Base-by-base conservation (phyloP, 2,797 vertebrate genomes). In the Clarias platycephalus region DNA sequence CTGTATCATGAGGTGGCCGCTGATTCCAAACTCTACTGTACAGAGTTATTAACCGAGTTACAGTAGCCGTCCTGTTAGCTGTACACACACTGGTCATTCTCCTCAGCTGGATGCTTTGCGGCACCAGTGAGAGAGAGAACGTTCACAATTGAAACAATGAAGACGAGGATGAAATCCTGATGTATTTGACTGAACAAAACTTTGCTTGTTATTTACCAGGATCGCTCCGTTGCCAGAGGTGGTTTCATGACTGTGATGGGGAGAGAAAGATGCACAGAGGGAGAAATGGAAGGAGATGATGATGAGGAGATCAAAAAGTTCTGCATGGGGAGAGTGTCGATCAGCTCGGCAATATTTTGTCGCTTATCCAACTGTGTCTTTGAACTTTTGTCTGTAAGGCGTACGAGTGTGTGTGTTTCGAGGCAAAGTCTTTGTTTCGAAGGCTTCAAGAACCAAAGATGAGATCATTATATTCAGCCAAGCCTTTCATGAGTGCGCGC, bases 361-460 rank as follows among this genome's bases (percentile, higher is more conserved):
- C 34, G 12, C 64, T 70, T 40, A 16, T 22, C 31, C 18, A 28
- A 22, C 5, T 26, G 44, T 4, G 44, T n/a, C 16, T 55, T 75
- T 28, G 15, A 55, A 75, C 49, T 75, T 20, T 55, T 5, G 1
- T 53, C 10, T 70, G 18, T 90, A 89, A 85, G 91, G 72, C 85
- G 89, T 84, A 86, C 81, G 88, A 55, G 83, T 31, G 40, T 87
- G 89, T 44, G 83, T 89, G 81, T 80, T 75, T 57, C 26, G 79
- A 88, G 93, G 93, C 89, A 93, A 92, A 89, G 64, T 18, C 89
- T 92, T 90, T 87, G 90, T 92, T 91, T 92, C 90, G 87, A 92
- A 89, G 40, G 78, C 88, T 91, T 92, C 88, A 84, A 89, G 88
- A 86, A 87, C 75, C 87, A 85, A 94, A 92, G 88, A 91, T 91